Evolutionary conservation across 2,888 invertebrate genomes (phyloP), one percentile per base, ranked within the genome.

Genomic region (Crematogaster levior): DNA sequence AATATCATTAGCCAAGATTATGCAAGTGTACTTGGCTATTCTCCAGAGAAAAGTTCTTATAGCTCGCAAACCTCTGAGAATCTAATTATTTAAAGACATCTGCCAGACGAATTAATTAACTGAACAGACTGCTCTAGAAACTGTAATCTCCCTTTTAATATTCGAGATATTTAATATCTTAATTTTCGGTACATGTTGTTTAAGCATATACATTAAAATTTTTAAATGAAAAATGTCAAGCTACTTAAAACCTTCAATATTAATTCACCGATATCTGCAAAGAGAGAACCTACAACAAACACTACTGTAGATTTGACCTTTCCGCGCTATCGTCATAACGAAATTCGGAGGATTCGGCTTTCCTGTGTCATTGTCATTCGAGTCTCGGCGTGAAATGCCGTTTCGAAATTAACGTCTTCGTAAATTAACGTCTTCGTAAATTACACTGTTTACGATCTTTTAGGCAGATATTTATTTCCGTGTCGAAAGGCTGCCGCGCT

Each of bases 361-460:
- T 65, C 24, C n/a, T 5, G 37, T n/a, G n/a, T 9, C 12, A 37
- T 1, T 9, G 30, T 3, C 34, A 21, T 3, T 48, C 43, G 43
- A 43, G 40, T 21, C 15, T 53, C 12, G n/a, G 27, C 21, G 68
- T 30, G 15, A 68, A 53, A 10, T 56, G 30, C 24, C 34, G 43
- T 34, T 56, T 56, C 21, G 24, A 79, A 68, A 68, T 70, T 46
- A 79, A 79, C 70, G 12, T 56, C 40, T 77, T 40, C 61, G 51
- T 40, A 75, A 65, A 53, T 75, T 63, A 24, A 79, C 70, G 12
- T 56, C 40, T 77, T 40, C 61, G 51, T 40, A 75, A 65, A 53
- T 75, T 63, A 24, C n/a, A 24, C 37, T 21, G n/a, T 37, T 65
- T 40, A 43, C 46, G 43, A 56, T 34, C 77, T 43, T 68, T 68